These are phyloP conservation scores for Drosophila pachea DNA, from an alignment of 1,140 invertebrate genomes.

Conservation along the genomic window DNA sequence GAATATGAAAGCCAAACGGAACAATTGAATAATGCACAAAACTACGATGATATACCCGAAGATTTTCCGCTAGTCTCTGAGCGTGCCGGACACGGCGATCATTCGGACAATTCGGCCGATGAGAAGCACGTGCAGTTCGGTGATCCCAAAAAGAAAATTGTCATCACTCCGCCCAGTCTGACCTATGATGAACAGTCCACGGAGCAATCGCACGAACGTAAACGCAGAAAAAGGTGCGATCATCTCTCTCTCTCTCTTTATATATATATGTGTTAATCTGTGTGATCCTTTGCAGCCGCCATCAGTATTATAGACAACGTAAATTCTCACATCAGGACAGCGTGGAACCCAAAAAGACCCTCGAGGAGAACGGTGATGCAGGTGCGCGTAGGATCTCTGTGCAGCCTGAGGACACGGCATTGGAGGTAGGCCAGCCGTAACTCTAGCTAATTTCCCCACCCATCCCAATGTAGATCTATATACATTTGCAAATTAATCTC, in stretches of 20 bases:
- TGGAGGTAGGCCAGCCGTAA: slow-evolving; percentile 79
- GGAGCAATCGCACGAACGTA: slow-evolving; percentile 77
- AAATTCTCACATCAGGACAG: slow-evolving; percentile 88
- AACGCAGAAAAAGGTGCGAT: slow-evolving; percentile 76
- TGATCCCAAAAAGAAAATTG: slow-evolving; percentile 67
- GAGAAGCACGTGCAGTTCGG: slow-evolving; percentile 78
- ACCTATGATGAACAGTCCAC: slow-evolving; percentile 76
- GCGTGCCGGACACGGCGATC: slow-evolving; percentile 76
- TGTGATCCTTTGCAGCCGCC: slow-evolving; percentile 78
- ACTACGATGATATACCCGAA: slow-evolving; percentile 80
- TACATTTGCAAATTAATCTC: neutral
- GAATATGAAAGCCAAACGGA: slow-evolving; percentile 76
- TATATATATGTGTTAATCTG: too few relatives aligned
- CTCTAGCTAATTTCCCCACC: slow-evolving; percentile 38
- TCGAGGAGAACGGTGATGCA: slow-evolving; percentile 77
- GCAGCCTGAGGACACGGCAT: slow-evolving; percentile 87
- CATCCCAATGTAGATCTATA: too few relatives aligned
- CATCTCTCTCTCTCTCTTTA: neutral
- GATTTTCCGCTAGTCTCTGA: slow-evolving; percentile 77
- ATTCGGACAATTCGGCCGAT: slow-evolving; percentile 76
- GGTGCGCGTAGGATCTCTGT: slow-evolving; percentile 82
- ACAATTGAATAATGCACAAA: slow-evolving; percentile 66
- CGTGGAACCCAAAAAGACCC: slow-evolving; percentile 71
- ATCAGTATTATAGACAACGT: slow-evolving; percentile 83
- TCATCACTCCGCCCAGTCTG: slow-evolving; percentile 68